A percentile compares a stretch with the other conserved stretches of the same genome.
These are phyloP conservation scores for Mustela nigripes DNA, from an alignment of 2,113 vertebrate genomes.

Conservation along the genomic window DNA sequence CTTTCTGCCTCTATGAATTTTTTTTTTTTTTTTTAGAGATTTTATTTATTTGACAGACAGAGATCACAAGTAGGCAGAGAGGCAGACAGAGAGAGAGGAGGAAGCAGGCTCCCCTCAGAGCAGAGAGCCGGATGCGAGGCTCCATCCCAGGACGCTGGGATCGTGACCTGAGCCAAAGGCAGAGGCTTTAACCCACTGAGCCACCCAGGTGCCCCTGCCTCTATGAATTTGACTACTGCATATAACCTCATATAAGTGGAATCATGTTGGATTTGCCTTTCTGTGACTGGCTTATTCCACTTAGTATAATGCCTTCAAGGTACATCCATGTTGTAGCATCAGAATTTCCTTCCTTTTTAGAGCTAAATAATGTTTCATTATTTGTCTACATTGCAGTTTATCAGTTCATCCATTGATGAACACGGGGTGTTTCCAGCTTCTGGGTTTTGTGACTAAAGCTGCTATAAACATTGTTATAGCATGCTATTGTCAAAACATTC, in stretches of 20 bases:
- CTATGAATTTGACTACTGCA: background rate
- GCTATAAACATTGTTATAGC: background rate
- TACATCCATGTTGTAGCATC: background rate
- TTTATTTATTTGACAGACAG: too few relatives aligned
- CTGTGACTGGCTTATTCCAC: background rate
- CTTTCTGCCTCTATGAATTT: background rate
- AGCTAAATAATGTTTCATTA: background rate
- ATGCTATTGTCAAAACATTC: background rate
- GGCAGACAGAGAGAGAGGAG: too few relatives aligned
- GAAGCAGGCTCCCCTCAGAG: too few relatives aligned
- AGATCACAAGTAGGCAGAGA: too few relatives aligned
- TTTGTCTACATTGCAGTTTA: background rate
- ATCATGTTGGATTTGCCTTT: background rate
- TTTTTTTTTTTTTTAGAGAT: too few relatives aligned
- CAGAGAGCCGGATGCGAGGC: too few relatives aligned
- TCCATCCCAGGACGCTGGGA: too few relatives aligned
- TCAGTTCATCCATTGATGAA: background rate
- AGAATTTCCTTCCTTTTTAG: background rate
- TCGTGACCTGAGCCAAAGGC: too few relatives aligned
- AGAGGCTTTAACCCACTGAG: too few relatives aligned
- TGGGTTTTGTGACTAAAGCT: background rate
- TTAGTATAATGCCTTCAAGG: background rate
- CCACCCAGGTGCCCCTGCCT: background rate
- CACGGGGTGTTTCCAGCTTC: background rate
- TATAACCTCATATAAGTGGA: background rate